phyloP scores from a whole-genome alignment of 2,113 vertebrate genomes.

The Vireo altiloquus region DNA sequence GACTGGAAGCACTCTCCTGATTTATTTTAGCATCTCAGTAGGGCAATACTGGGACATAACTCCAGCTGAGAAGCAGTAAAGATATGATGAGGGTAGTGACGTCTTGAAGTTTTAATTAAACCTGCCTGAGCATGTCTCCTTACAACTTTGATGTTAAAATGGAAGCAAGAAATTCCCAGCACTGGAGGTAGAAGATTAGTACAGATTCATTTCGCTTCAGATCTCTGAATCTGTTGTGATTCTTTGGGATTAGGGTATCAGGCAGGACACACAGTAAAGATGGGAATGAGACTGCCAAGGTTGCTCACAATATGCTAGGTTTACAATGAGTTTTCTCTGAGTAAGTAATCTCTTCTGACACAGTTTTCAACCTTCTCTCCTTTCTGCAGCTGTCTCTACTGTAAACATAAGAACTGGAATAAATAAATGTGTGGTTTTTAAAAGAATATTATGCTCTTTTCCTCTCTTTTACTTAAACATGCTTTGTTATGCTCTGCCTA shows the following conservation, averaged over 20 bases:
- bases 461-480: conserved; percentile 54
- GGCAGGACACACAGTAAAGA: not conserved
- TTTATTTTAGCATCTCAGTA: not conserved
- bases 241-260: conserved; percentile 6
- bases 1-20: not conserved
- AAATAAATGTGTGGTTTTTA: conserved; percentile 56
- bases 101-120: conserved; percentile 28
- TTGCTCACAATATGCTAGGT: not conserved
- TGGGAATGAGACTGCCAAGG: not conserved
- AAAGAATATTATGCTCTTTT: conserved; percentile 60
- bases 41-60: not conserved
- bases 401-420: conserved; percentile 56
- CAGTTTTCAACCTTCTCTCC: conserved; percentile 53
- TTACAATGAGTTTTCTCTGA: conserved; percentile 44
- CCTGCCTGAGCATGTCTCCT: conserved; percentile 3
- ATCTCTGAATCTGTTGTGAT: conserved; percentile 15
- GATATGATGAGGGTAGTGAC: not conserved
- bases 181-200: not conserved
- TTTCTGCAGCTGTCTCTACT: conserved; percentile 60
- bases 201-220: not conserved
- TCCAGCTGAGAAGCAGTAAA: conserved; percentile 16
- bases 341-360: conserved; percentile 52
- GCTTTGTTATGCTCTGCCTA: conserved; percentile 14
- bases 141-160: not conserved
- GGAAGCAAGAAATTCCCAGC: not conserved